Percentiles rank a stretch among this genome's conserved stretches.
phyloP scores from a whole-genome alignment of 2,888 invertebrate species.

The Hipparchia semele region DNA sequence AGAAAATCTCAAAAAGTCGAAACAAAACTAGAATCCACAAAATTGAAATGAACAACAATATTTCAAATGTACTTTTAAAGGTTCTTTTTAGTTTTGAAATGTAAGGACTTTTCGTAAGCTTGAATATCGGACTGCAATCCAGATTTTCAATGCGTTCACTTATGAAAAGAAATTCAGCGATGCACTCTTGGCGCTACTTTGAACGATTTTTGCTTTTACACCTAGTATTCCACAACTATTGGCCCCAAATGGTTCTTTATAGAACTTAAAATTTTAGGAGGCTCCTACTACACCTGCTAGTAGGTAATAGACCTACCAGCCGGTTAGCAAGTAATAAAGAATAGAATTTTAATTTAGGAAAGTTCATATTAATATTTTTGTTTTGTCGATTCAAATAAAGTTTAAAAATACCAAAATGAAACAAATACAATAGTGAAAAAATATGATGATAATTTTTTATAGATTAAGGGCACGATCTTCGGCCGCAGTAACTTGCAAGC shows the following conservation, averaged over 20 bases:
- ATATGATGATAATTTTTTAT: no score
- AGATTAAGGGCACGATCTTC: no score
- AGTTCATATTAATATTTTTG: no score
- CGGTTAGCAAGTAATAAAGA: no score
- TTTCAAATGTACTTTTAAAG: not conserved
- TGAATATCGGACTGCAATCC: constrained; percentile 20
- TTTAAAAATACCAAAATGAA: no score
- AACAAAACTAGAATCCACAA: not conserved
- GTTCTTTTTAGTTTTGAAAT: constrained; percentile 20
- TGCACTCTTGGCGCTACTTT: constrained; percentile 2
- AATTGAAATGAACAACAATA: not conserved
- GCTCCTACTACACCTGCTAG: no score
- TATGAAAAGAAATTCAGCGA: constrained; percentile 8
- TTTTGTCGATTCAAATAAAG: no score
- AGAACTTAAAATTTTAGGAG: no score
- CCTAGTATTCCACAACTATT: not conserved
- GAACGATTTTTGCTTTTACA: not conserved
- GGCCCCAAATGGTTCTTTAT: not conserved
- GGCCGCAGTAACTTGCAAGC: no score
- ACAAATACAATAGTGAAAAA: no score
- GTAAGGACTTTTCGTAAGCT: constrained; percentile 26
- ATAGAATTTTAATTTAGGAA: no score
- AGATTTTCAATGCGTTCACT: constrained; percentile 14
- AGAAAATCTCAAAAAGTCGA: not conserved
- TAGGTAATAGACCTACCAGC: no score